Evolutionary conservation across 2,888 invertebrate genomes (phyloP).

Genomic region (Cylloceria caligata): DNA sequence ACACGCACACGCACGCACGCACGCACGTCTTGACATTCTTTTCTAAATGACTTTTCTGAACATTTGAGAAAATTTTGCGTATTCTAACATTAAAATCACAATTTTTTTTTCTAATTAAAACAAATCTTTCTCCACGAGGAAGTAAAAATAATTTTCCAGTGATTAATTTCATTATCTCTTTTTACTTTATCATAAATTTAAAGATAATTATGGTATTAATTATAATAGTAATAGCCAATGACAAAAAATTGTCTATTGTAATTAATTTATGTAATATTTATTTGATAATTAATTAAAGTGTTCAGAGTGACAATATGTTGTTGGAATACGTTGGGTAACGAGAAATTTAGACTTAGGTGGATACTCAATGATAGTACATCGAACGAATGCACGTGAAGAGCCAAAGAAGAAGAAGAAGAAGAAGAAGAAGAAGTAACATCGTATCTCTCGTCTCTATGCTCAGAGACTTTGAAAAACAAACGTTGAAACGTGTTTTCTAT

Average conservation of each 20-base stretch:
- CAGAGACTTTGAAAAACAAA: background rate
- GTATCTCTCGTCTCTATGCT: background rate
- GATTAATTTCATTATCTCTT: too few species aligned
- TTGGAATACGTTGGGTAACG: background rate
- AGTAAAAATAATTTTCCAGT: too few species aligned
- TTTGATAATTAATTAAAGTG: background rate
- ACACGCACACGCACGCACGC: too few species aligned
- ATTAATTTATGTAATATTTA: background rate
- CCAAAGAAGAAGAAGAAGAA: constrained; percentile 49
- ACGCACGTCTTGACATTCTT: too few species aligned
- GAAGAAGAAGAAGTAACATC: constrained; percentile 44
- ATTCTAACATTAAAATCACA: too few species aligned
- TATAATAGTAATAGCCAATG: background rate
- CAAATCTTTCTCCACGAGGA: too few species aligned
- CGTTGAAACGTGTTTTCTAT: constrained; percentile 49
- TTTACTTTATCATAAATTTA: background rate
- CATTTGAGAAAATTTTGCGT: too few species aligned
- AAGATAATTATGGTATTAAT: background rate
- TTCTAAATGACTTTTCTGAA: too few species aligned
- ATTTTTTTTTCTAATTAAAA: too few species aligned
- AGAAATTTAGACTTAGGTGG: background rate
- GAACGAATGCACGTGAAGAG: constrained; percentile 54
- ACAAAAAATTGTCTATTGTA: background rate
- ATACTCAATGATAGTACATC: constrained; percentile 4
- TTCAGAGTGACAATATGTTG: background rate